Conservation (phyloP, 2,113 vertebrate species). For the Uropsilus gracilis region DNA sequence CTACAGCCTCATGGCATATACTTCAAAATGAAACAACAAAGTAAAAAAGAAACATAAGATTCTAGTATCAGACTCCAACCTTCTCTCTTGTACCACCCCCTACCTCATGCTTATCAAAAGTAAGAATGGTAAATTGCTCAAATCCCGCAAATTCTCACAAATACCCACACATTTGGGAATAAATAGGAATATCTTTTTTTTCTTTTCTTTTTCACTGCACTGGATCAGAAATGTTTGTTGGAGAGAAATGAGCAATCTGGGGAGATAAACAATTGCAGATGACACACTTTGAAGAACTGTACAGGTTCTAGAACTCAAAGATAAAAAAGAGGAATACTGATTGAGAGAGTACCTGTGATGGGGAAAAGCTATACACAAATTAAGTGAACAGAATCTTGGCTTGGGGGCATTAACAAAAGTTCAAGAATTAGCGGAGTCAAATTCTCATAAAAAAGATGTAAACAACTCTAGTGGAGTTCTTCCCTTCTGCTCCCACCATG, state of each 20-base stretch:
- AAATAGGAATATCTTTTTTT: neutral
- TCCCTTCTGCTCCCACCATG: neutral
- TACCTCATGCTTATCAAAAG: neutral
- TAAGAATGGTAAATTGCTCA: neutral
- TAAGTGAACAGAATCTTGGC: neutral
- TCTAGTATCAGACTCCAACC: neutral
- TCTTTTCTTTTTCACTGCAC: neutral
- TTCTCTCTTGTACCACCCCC: neutral
- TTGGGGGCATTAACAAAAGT: neutral
- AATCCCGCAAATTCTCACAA: conserved; percentile 11
- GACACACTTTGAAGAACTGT: neutral
- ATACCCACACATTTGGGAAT: neutral
- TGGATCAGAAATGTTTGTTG: neutral
- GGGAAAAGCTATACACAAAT: neutral
- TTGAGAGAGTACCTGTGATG: neutral
- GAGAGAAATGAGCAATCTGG: neutral
- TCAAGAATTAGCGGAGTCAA: neutral
- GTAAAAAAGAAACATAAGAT: neutral
- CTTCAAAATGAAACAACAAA: neutral
- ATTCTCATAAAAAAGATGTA: neutral
- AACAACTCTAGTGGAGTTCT: neutral
- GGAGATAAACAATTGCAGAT: neutral
- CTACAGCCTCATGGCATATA: neutral
- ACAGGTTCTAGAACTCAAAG: neutral
- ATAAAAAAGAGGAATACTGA: neutral